Evolutionary conservation across 2,888 invertebrate genomes (phyloP).

Genomic region (Apodemia mormo): DNA sequence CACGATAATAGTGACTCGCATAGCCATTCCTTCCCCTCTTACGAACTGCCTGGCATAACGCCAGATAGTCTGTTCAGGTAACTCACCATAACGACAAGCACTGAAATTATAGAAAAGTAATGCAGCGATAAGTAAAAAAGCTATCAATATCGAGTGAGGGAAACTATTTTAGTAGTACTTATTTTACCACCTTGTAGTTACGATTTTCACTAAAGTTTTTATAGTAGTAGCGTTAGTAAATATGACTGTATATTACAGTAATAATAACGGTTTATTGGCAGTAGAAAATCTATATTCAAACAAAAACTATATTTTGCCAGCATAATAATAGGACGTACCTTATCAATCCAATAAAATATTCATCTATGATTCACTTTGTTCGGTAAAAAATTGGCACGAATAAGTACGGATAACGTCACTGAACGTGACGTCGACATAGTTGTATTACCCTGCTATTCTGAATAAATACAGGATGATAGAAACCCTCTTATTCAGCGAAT

Average conservation of each 20-base stretch:
- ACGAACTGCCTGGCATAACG: too few species aligned
- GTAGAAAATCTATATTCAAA: background rate
- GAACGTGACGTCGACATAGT: slow-evolving; percentile 35
- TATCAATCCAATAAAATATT: slow-evolving; percentile 2
- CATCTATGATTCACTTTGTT: slow-evolving; percentile 1
- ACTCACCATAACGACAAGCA: too few species aligned
- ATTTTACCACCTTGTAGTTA: too few species aligned
- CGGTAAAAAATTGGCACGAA: background rate
- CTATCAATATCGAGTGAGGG: too few species aligned
- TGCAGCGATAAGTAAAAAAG: too few species aligned
- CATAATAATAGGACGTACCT: background rate
- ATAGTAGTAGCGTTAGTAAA: too few species aligned
- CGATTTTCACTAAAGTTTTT: too few species aligned
- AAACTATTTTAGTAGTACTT: too few species aligned
- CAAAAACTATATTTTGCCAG: background rate
- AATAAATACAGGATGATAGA: slow-evolving; percentile 42
- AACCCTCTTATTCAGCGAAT: slow-evolving; percentile 41
- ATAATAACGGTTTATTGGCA: background rate
- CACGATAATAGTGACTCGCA: too few species aligned
- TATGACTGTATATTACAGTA: background rate
- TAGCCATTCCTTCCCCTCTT: too few species aligned
- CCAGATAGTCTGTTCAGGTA: too few species aligned
- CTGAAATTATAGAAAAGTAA: too few species aligned
- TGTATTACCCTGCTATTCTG: slow-evolving; percentile 32
- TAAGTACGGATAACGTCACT: slow-evolving; percentile 33